Evolutionary conservation across 2,113 vertebrate species (phyloP).

Genomic region (Otolemur garnettii): DNA sequence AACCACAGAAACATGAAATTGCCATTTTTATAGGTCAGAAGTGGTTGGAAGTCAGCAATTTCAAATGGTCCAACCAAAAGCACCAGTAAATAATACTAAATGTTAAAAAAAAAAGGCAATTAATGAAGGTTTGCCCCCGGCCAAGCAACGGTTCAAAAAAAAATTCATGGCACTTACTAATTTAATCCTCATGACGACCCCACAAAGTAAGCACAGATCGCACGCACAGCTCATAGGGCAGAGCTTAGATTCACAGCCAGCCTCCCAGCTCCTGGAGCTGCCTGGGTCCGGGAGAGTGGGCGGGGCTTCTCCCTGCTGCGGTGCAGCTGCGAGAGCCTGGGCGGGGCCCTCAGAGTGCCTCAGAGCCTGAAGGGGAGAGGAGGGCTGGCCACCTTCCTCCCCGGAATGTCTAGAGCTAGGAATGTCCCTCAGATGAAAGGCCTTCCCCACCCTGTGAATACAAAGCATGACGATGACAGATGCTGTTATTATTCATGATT

Average conservation of each 20-base stretch:
- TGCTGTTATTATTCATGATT: conserved; percentile 10
- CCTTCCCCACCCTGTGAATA: neutral
- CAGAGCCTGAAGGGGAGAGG: neutral
- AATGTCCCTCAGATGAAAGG: neutral
- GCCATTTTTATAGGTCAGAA: neutral
- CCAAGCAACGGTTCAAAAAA: neutral
- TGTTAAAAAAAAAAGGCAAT: neutral
- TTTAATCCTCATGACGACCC: neutral
- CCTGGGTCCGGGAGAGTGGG: accelerated
- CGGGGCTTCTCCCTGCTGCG: neutral
- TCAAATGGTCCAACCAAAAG: neutral
- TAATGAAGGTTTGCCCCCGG: neutral
- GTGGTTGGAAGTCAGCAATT: neutral
- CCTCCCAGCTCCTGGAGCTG: neutral
- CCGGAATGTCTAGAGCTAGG: neutral
- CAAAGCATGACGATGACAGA: neutral
- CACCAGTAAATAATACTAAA: neutral
- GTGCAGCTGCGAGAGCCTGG: neutral
- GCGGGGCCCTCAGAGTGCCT: neutral
- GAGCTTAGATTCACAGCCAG: neutral
- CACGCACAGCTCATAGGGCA: neutral
- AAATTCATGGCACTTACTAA: accelerated
- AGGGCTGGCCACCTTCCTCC: neutral
- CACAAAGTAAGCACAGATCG: neutral
- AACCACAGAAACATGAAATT: neutral